Percentiles rank a stretch among this genome's conserved stretches.
These are phyloP conservation scores for Tinamus guttatus DNA, from an alignment of 2,113 vertebrate species.

Conservation along the genomic window DNA sequence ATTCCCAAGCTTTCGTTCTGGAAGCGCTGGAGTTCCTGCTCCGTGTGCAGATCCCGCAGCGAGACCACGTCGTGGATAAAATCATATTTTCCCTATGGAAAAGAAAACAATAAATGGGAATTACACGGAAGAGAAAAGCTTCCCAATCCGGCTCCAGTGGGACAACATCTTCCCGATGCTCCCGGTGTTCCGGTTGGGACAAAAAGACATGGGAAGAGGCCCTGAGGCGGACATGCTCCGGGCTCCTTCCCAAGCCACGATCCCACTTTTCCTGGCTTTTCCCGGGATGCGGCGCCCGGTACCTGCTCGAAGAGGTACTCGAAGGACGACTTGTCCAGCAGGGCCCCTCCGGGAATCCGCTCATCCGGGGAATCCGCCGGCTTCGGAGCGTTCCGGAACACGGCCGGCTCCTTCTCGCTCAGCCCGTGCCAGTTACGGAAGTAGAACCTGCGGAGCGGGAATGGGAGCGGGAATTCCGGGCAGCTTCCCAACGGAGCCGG, in stretches of 20 bases:
- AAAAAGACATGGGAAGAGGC: too few relatives aligned
- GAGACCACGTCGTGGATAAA: slow-evolving; percentile 87
- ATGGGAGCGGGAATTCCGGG: too few relatives aligned
- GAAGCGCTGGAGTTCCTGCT: slow-evolving; percentile 84
- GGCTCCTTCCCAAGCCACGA: too few relatives aligned
- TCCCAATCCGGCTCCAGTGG: too few relatives aligned
- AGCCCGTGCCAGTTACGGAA: slow-evolving; percentile 93
- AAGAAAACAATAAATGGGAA: background rate
- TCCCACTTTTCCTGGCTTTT: too few relatives aligned
- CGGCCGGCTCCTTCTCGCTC: slow-evolving; percentile 76
- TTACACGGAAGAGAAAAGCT: rapidly evolving
- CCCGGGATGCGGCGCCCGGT: too few relatives aligned
- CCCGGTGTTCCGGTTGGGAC: too few relatives aligned
- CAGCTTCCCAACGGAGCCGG: too few relatives aligned
- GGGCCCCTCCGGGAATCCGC: slow-evolving; percentile 40
- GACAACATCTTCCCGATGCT: too few relatives aligned
- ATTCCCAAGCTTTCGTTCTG: slow-evolving; percentile 94
- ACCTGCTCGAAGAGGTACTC: slow-evolving; percentile 94
- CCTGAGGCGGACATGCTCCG: too few relatives aligned
- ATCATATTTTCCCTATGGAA: slow-evolving; percentile 85
- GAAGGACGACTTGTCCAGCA: slow-evolving; percentile 87
- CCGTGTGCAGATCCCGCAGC: slow-evolving; percentile 75
- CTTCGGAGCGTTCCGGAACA: slow-evolving; percentile 78
- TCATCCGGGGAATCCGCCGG: background rate
- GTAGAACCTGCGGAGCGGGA: slow-evolving; percentile 82